Evolutionary conservation across 1,140 invertebrate species (phyloP), one percentile per base, ranked within the genome.

Genomic region (Papilio helenus): DNA sequence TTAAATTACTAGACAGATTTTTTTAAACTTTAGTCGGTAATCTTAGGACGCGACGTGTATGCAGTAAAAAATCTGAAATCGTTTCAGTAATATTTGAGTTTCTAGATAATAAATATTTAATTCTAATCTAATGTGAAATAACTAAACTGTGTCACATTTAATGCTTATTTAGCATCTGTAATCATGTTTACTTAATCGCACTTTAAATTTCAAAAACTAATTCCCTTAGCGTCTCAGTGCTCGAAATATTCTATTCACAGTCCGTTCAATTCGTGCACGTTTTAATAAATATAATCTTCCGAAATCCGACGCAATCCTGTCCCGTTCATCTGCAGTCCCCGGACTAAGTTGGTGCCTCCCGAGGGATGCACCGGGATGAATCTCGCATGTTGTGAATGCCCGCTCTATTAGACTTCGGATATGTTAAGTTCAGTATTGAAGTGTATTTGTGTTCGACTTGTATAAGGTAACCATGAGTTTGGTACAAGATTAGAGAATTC

Each of bases 271-370:
- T 49, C 72, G 39, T 44, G 39, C 12, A 58, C 68, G 80, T 81
- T 82, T 85, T 86, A 84, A 85, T 86, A 86, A 85, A 86, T 81
- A 81, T 86, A 86, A 86, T 86, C 85, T 84, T 42, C 73, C 44
- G 26, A 55, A 81, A 85, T 81, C 83, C 81, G 68, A 76, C 79
- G 74, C 80, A 73, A 82, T 81, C 84, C 79, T 68, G 81, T 55
- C 46, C 44, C 76, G 34, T 82, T 79, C 65, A 82, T 73, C 81
- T 58, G 80, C 79, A 42, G 51, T 55, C 23, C 49, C 74, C 39
- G 23, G 55, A 77, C 74, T 76, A 79, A 73, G 55, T 55, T 80
- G 34, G 76, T 81, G 79, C 82, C 80, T 85, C 79, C 80, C 78
- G 80, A 74, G 79, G 72, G 85, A 82, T 83, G 58, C 79, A 76